Base-by-base conservation (phyloP, 2,888 invertebrate species). In the Papilio elwesi region DNA sequence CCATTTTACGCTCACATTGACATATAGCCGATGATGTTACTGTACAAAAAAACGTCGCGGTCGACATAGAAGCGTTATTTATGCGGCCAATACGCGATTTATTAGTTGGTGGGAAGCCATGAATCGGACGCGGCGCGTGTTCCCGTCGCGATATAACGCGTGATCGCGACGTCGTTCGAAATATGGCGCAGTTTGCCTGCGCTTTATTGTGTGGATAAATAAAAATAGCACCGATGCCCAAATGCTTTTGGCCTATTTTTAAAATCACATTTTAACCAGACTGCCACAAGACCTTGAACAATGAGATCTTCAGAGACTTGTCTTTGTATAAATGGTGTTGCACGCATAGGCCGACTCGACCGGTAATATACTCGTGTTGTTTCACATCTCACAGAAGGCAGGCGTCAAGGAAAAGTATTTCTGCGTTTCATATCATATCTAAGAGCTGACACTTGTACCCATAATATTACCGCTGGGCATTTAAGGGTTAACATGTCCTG, bases 41-140 rank as follows among this genome's bases (percentile, higher is more conserved):
- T 36, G 9, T 57, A 64, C 49, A 70, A 73, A 73, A 73, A 64
- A 65, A 69, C 38, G 13, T 43, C 64, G 57, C 52, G 66, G 53
- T 53, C 57, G 66, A 81, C 81, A 80, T 81, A 77, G 69, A 55
- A 74, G 71, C 75, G 76, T 80, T 81, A 84, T 84, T 82, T 83
- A 84, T 82, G 76, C 75, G 74, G 78, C 77, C 78, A 80, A 82
- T 79, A 77, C 77, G 73, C 77, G 82, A 84, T 84, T 84, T 84
- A 83, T 84, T 81, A 78, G 81, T 81, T 79, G 79, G 73, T 76
- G 78, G 78, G 77, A 80, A 78, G 79, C 81, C 83, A 82, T 82
- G 83, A 81, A 82, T 83, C 80, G 78, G 81, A 81, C 78, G 79
- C 71, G 63, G 65, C 68, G 59, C 76, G 76, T 74, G 75, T 79